Base-by-base conservation (phyloP, 2,888 invertebrate species). In the Drosophila greeni region DNA sequence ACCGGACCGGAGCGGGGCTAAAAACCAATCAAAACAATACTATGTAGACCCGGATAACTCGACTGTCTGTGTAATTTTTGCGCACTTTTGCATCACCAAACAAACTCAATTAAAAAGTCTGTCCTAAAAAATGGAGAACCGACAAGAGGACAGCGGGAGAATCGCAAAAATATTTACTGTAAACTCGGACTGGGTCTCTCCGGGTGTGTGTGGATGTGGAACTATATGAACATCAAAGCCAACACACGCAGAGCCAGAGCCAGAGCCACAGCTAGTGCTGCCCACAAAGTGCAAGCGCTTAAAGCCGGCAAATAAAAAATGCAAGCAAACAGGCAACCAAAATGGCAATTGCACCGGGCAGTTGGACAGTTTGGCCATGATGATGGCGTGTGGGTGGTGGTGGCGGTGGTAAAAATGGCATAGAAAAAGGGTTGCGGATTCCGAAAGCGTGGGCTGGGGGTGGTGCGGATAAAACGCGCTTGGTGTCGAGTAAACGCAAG, bases 81-180 rank as follows among this genome's bases (percentile, higher is more conserved):
- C 77, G 78, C 82, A 82, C 81, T 82, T 82, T 82, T 82, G 83
- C 83, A 80, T 82, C 81, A 73, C 78, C 81, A 81, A 80, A 82
- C 81, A 82, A 82, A 81, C 83, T 81, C 83, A 81, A 81, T 81
- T 81, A 81, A 81, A 81, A 81, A 81, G 81, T 78, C 78, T 70
- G 72, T 83, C 73, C 66, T 66, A 70, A 72, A 52, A 40, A 20
- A 39, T 4, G 9, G 11, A 33, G 39, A 20, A 2, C 20, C 6
- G 12, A 3, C 20, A 37, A 29, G 29, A 11, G 43, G 53, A 33
- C 23, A 31, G 56, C 57, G 43, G 56, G 56, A n/a, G 55, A 83
- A 78, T 78, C 70, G 78, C 73, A 83, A 81, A 81, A 81, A 81
- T 81, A 81, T 81, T 83, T 83, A 83, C 80, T 83, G 80, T 73